Evolutionary conservation across 2,888 invertebrate genomes (phyloP).

Genomic region (Criorhina ranunculi): DNA sequence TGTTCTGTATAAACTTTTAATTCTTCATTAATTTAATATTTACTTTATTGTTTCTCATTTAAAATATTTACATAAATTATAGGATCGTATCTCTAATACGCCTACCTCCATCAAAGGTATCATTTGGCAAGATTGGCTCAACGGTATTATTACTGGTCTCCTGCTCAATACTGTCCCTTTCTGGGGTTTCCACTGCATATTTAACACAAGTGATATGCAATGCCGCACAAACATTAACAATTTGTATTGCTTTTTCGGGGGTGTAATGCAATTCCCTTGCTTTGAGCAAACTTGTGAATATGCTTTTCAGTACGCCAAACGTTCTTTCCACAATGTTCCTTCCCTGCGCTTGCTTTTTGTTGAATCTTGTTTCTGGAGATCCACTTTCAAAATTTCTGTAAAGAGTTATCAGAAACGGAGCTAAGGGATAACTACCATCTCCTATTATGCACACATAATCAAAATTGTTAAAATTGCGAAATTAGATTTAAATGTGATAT

Average conservation of each 20-base stretch:
- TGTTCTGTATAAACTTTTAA: background rate
- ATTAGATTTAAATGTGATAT: too few species aligned
- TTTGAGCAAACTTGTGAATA: conserved; percentile 24
- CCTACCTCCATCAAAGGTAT: too few species aligned
- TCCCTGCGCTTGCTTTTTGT: conserved; percentile 18
- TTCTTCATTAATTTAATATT: background rate
- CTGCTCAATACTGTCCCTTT: conserved; percentile 22
- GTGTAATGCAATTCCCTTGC: conserved; percentile 4
- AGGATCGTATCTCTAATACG: background rate
- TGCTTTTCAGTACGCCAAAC: conserved; percentile 30
- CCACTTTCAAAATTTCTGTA: conserved; percentile 4
- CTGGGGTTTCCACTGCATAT: conserved; percentile 17
- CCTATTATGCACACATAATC: too few species aligned
- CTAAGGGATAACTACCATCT: conserved; percentile 27
- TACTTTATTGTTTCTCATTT: background rate
- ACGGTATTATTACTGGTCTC: too few species aligned
- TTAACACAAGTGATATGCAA: conserved; percentile 15
- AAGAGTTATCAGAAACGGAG: conserved; percentile 22
- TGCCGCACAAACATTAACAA: conserved; percentile 25
- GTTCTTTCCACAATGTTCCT: conserved; percentile 33
- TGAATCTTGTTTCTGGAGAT: conserved; percentile 11
- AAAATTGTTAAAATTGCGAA: too few species aligned
- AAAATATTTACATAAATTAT: background rate
- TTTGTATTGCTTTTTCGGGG: conserved; percentile 8
- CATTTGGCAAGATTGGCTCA: too few species aligned